phyloP scores from a whole-genome alignment of 2,888 invertebrate genomes.

The Coenonympha glycerion region DNA sequence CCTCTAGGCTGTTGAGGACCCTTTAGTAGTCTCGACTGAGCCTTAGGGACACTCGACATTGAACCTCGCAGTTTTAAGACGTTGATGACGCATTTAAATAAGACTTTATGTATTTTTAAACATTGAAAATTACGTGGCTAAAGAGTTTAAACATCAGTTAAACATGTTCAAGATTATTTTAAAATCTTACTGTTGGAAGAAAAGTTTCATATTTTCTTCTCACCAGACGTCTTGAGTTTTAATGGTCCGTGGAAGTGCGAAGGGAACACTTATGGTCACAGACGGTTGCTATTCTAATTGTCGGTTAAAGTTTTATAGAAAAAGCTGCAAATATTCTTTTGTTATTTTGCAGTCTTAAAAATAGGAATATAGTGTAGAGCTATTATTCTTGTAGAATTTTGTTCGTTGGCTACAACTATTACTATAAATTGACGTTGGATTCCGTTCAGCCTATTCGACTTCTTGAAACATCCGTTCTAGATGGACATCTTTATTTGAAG shows the following conservation, averaged over 20 bases:
- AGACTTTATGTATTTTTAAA: constrained; percentile 26
- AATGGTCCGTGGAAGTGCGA: constrained; percentile 9
- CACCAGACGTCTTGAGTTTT: constrained; percentile 14
- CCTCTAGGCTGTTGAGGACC: constrained; percentile 34
- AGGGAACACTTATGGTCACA: constrained; percentile 8
- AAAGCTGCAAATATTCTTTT: background rate
- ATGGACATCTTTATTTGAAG: too few species aligned
- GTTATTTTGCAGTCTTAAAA: too few species aligned
- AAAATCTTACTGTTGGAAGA: constrained; percentile 3
- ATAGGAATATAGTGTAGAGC: too few species aligned
- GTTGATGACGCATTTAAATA: constrained; percentile 37
- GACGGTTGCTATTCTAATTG: constrained; percentile 11
- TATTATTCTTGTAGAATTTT: too few species aligned
- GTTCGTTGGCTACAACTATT: too few species aligned
- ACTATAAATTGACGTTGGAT: too few species aligned
- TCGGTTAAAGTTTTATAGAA: background rate
- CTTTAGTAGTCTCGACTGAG: constrained; percentile 37
- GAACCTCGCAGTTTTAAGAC: constrained; percentile 39
- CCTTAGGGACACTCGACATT: constrained; percentile 47
- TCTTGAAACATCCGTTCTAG: too few species aligned
- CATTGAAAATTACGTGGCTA: constrained; percentile 15
- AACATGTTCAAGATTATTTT: constrained; percentile 6
- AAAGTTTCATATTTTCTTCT: constrained; percentile 6
- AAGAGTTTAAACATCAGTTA: constrained; percentile 12
- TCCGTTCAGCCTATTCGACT: too few species aligned